A percentile compares a stretch with the other conserved stretches of the same genome.
phyloP scores from a whole-genome alignment of 1,140 invertebrate genomes.

The Brachystomella parvula region DNA sequence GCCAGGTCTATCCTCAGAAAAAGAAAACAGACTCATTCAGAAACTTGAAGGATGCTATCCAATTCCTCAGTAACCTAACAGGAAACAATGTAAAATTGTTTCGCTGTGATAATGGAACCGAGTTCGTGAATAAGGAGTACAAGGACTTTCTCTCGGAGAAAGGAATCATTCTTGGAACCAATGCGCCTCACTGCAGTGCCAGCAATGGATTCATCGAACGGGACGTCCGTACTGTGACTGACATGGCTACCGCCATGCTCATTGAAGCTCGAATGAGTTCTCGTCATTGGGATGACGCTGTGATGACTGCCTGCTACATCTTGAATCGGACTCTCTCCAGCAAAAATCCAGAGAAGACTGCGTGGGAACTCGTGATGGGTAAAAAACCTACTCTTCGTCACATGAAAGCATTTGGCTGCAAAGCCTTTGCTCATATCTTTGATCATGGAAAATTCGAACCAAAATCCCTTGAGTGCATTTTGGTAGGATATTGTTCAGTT shows the following conservation, averaged over 20 bases:
- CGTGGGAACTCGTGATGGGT: no score
- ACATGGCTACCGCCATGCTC: conserved; percentile 17
- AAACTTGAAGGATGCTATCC: neutral
- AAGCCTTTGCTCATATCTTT: neutral
- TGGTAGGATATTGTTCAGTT: neutral
- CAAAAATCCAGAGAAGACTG: conserved; percentile 3
- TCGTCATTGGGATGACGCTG: conserved; percentile 16
- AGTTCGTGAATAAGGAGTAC: neutral
- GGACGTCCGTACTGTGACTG: conserved; percentile 10
- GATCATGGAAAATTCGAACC: neutral
- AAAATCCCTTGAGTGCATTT: neutral
- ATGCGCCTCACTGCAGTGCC: conserved; percentile 7
- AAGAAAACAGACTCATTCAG: neutral
- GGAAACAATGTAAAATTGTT: conserved; percentile 18
- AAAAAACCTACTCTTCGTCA: no score
- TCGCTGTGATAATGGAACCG: conserved; percentile 17
- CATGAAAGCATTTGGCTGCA: no score
- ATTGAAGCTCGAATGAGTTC: neutral
- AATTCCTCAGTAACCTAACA: conserved; percentile 18
- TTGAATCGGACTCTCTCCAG: neutral
- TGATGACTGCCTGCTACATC: neutral
- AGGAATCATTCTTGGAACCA: conserved; percentile 6
- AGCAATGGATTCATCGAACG: conserved; percentile 23
- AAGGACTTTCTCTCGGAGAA: conserved; percentile 9
- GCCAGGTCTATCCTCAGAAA: conserved; percentile 2